phyloP scores from a whole-genome alignment of 2,113 vertebrate genomes.

The Gallinago media region DNA sequence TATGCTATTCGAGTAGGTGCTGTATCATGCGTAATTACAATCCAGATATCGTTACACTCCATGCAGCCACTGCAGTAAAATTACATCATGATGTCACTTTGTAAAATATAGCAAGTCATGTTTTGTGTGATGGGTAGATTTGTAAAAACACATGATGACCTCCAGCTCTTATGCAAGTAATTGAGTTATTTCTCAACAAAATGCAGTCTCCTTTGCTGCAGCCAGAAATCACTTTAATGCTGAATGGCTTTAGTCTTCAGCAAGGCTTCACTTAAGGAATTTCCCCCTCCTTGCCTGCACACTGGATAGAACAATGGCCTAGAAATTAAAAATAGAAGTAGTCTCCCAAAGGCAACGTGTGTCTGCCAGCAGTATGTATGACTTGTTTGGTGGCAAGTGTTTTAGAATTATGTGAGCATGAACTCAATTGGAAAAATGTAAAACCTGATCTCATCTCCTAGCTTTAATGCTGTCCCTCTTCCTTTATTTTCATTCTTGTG shows the following conservation, averaged over 20 bases:
- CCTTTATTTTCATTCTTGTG: background rate
- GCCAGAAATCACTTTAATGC: background rate
- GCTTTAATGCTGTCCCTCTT: background rate
- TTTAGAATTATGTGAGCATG: constrained; percentile 18
- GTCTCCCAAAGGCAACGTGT: constrained; percentile 27
- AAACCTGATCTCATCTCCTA: background rate
- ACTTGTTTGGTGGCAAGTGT: constrained; percentile 39
- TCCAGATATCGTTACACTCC: background rate
- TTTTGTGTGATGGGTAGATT: background rate
- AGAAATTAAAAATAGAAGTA: constrained; percentile 66
- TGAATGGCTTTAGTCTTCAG: constrained; percentile 7
- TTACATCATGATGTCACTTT: background rate
- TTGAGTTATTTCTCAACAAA: background rate
- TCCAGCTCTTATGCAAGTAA: accelerated
- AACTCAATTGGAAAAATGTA: constrained; percentile 37
- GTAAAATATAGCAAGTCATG: background rate
- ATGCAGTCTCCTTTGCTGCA: background rate
- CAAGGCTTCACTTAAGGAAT: constrained; percentile 25
- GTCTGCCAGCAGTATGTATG: constrained; percentile 31
- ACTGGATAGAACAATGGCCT: constrained; percentile 11
- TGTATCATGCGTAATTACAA: background rate
- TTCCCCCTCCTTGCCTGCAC: background rate
- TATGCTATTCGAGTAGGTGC: background rate
- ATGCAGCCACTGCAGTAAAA: background rate
- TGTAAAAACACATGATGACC: background rate